Conservation (phyloP, 2,888 invertebrate genomes). For the Sceliomorpha sp. region DNA sequence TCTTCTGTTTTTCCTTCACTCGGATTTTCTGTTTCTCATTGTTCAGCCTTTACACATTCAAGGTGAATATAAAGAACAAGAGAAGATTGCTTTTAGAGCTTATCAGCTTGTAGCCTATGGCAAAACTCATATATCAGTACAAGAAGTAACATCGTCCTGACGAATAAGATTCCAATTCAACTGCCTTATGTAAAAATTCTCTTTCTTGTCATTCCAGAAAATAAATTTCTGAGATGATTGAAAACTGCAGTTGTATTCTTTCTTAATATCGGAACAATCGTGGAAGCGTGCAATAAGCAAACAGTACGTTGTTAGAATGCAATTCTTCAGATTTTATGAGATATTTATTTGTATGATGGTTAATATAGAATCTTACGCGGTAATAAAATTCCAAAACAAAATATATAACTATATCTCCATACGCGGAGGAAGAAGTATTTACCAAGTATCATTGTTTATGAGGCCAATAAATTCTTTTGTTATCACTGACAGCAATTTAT, state of each 20-base stretch:
- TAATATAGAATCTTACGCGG: background rate
- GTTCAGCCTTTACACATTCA: slow-evolving; percentile 8
- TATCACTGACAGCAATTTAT: slow-evolving; percentile 13
- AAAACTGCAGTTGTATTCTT: no score
- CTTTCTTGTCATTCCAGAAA: no score
- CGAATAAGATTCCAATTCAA: slow-evolving; percentile 6
- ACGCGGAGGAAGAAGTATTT: background rate
- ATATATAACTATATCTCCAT: slow-evolving; percentile 1
- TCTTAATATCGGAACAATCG: no score
- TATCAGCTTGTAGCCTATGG: slow-evolving; percentile 10
- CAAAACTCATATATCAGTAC: slow-evolving; percentile 1
- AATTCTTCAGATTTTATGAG: slow-evolving; percentile 1
- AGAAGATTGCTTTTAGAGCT: slow-evolving; percentile 13
- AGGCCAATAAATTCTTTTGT: slow-evolving; percentile 11
- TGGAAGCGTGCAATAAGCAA: no score
- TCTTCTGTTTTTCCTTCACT: slow-evolving; percentile 7
- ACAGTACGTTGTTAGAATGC: no score
- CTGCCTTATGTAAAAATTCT: background rate
- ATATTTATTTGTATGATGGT: slow-evolving; percentile 5
- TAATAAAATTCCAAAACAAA: slow-evolving; percentile 7
- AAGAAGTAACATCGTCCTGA: slow-evolving; percentile 2
- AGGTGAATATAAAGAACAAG: slow-evolving; percentile 6
- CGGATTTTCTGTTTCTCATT: slow-evolving; percentile 4
- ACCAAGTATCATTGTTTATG: slow-evolving; percentile 3
- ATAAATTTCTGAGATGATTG: no score